Percentiles rank a stretch among this genome's conserved stretches.
Conservation (phyloP, 92 coral and sea anemone species). For the Phymanthus crucifer region DNA sequence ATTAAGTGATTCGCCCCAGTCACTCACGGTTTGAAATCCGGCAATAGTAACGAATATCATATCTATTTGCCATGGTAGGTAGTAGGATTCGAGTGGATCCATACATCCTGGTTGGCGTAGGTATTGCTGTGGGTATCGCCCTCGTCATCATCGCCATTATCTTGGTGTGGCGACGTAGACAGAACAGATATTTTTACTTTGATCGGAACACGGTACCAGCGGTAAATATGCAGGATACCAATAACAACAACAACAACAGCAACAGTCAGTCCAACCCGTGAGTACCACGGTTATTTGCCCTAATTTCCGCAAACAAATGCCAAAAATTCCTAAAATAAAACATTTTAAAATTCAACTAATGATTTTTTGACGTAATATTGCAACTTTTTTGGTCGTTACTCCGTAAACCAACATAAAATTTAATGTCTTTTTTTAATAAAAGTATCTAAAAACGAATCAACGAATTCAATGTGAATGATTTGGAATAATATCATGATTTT, state of each 20-base stretch:
- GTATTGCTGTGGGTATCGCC: neutral
- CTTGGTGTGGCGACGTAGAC: slow-evolving; percentile 7
- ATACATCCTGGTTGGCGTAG: neutral
- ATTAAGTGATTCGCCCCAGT: no score
- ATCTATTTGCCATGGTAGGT: neutral
- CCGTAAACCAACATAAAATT: no score
- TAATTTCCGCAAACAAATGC: no score
- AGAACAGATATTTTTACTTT: neutral
- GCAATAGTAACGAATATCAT: neutral
- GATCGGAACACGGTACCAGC: neutral
- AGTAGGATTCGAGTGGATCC: slow-evolving; percentile 6
- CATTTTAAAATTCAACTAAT: no score
- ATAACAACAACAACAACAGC: neutral
- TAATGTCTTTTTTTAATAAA: no score
- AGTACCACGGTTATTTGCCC: neutral
- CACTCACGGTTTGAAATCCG: no score
- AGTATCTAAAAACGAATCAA: no score
- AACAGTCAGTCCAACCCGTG: neutral
- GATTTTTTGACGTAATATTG: no score
- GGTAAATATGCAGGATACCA: neutral
- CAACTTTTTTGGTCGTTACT: no score
- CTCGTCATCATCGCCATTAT: neutral
- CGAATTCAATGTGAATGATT: no score
- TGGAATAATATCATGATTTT: no score
- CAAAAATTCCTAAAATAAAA: no score